A percentile compares a stretch with the other conserved stretches of the same genome.
phyloP scores from a whole-genome alignment of 2,888 invertebrate genomes.

The Salticus scenicus region DNA sequence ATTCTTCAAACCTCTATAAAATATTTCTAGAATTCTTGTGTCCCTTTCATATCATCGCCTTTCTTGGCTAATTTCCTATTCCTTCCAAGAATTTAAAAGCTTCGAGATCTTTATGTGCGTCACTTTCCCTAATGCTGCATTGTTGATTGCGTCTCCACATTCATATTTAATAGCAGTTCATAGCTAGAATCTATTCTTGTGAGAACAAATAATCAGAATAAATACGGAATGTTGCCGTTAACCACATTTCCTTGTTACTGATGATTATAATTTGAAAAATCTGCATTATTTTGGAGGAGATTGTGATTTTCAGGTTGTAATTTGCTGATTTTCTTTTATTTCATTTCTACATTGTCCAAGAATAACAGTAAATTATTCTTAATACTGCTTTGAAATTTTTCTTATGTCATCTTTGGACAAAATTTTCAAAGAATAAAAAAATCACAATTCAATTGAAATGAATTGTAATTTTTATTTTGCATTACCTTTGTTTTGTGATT shows the following conservation, averaged over 20 bases:
- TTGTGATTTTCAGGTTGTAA: too few species aligned
- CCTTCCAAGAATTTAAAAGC: background rate
- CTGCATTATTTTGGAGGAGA: too few species aligned
- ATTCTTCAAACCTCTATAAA: background rate
- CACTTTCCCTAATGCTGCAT: background rate
- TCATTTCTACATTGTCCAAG: too few species aligned
- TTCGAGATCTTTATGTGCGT: background rate
- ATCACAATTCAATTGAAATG: too few species aligned
- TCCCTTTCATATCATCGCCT: background rate
- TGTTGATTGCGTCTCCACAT: conserved; percentile 1
- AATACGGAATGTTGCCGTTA: background rate
- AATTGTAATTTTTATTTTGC: too few species aligned
- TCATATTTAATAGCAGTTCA: conserved; percentile 35
- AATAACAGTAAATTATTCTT: too few species aligned
- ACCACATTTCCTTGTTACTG: background rate
- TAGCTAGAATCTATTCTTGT: conserved; percentile 21
- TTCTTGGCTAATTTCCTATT: background rate
- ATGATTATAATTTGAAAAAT: too few species aligned
- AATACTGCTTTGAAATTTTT: too few species aligned
- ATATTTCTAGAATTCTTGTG: background rate
- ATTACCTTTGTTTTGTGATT: too few species aligned
- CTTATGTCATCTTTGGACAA: too few species aligned
- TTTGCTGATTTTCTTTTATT: too few species aligned
- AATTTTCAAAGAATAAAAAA: too few species aligned
- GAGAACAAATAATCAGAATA: background rate